Conservation (phyloP, 2,113 vertebrate species). For the Agelaius tricolor region DNA sequence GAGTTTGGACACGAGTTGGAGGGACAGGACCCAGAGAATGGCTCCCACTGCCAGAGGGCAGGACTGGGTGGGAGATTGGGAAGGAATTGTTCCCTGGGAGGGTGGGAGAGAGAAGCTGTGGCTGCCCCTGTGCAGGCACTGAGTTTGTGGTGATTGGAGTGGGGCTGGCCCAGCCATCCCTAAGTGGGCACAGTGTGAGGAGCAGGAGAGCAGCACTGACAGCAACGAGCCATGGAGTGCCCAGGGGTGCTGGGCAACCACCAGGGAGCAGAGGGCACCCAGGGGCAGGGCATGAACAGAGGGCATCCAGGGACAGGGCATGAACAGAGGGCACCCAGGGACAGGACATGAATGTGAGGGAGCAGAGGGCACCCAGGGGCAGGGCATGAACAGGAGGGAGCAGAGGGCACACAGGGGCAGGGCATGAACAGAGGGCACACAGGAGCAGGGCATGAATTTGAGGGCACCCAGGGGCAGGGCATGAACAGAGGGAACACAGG, state of each 20-base stretch:
- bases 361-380: too few relatives aligned
- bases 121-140: neutral
- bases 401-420: too few relatives aligned
- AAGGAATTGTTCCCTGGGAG: rapidly evolving
- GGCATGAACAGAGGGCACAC: too few relatives aligned
- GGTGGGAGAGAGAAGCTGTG: neutral
- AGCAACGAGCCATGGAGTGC: neutral
- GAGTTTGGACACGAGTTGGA: neutral
- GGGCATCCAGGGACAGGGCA: too few relatives aligned
- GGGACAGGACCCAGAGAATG: neutral
- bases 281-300: neutral
- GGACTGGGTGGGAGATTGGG: rapidly evolving
- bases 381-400: too few relatives aligned
- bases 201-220: neutral
- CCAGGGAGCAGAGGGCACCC: too few relatives aligned
- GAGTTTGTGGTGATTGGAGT: neutral
- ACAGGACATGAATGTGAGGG: too few relatives aligned
- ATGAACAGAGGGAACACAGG: too few relatives aligned
- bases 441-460: too few relatives aligned
- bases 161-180: too few relatives aligned
- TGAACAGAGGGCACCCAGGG: too few relatives aligned
- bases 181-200: neutral
- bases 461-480: too few relatives aligned
- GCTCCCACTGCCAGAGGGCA: neutral
- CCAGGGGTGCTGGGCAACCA: neutral